Conservation (phyloP, 2,888 invertebrate genomes). For the Philopedon plagiatum region DNA sequence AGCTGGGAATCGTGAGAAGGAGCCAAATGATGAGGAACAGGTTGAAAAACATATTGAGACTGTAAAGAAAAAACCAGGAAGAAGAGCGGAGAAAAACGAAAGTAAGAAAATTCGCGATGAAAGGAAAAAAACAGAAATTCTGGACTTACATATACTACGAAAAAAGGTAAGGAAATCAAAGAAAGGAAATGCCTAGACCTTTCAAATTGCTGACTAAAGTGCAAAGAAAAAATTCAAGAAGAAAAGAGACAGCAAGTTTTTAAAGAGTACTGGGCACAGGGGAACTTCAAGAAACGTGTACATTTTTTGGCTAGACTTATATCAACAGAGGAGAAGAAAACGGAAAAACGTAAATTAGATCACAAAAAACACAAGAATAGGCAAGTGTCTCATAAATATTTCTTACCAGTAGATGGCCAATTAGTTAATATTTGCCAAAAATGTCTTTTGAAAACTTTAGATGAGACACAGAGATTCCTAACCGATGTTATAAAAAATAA, state of each 20-base stretch:
- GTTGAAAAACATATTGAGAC: too few species aligned
- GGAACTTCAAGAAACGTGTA: background rate
- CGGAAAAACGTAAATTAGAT: background rate
- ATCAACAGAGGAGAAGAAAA: background rate
- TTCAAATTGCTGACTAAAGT: background rate
- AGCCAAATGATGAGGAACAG: too few species aligned
- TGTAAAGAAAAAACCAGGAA: too few species aligned
- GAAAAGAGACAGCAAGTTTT: background rate
- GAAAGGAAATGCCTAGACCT: background rate
- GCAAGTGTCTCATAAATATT: background rate
- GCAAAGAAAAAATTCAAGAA: background rate
- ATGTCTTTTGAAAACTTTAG: background rate
- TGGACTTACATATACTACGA: background rate
- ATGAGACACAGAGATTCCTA: background rate
- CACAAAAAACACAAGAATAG: background rate
- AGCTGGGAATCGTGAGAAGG: too few species aligned
- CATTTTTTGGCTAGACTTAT: background rate
- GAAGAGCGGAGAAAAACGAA: too few species aligned
- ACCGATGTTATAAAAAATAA: slow-evolving; percentile 27
- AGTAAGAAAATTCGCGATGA: too few species aligned
- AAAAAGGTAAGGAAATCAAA: background rate
- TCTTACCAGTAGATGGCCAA: background rate
- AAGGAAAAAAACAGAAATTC: too few species aligned
- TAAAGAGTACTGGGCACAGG: background rate
- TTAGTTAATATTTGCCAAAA: too few species aligned